Base-by-base conservation (phyloP, 2,888 invertebrate genomes). In the Brachypterus glaber region DNA sequence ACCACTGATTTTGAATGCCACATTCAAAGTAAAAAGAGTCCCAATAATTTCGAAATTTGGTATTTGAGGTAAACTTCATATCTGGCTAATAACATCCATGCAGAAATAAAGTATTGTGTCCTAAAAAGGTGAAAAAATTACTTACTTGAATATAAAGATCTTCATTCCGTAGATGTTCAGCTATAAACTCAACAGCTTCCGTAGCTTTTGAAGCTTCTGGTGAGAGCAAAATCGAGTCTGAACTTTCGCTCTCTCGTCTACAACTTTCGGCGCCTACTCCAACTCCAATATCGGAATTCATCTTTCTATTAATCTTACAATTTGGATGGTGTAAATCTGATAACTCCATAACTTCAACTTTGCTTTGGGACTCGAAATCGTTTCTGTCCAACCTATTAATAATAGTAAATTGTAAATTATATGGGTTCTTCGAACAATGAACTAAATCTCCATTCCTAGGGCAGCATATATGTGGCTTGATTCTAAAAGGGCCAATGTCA, bases 101-200 rank as follows among this genome's bases (percentile, higher is more conserved):
- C n/a, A n/a, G n/a, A n/a, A n/a, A n/a, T n/a, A n/a, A n/a, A n/a
- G n/a, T n/a, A n/a, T n/a, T n/a, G n/a, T n/a, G n/a, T n/a, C n/a
- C n/a, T 9, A 27, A 27, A 27, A 27, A 27, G 12, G 12, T 9
- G 27, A 9, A 13, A 26, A 21, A 21, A 32, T 33, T 15, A 45
- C 60, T 60, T 67, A 96, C 96, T 81, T 95, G 93, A 67, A 96
- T 93, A 62, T 96, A 96, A 57, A 96, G 85, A 73, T 97, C 96
- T 70, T 97, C 97, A 64, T 93, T 93, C 52, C 93, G 80, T 55
- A 97, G 76, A 74, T 98, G 96, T 64, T 95, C 92, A 17, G 96
- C 95, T 51, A 98, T 97, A 66, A 97, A 97, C 65, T 95, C 92
- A 12, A 98, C 92, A 2, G 97, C 96, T 67, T 96, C 95, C 13